A percentile compares a stretch with the other conserved stretches of the same genome.
These are phyloP conservation scores for Lordiphosa clarofinis DNA, from an alignment of 1,140 invertebrate species.

Conservation along the genomic window DNA sequence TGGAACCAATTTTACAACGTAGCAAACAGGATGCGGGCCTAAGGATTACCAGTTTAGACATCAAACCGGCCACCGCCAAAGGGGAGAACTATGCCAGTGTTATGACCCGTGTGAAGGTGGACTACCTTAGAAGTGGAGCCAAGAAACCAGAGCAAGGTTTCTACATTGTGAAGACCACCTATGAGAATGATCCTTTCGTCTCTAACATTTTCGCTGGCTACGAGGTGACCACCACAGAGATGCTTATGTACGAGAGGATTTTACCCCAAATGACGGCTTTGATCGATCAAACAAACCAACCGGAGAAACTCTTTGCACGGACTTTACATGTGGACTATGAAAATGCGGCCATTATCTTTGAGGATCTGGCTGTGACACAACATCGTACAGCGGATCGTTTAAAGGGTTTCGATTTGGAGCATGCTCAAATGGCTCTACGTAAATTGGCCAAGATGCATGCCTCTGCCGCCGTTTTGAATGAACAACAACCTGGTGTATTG, in stretches of 20 bases:
- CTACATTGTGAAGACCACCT: conserved; percentile 70
- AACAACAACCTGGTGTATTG: neutral
- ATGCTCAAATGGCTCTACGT: conserved; percentile 80
- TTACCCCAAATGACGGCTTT: conserved; percentile 52
- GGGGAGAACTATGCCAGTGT: conserved; percentile 78
- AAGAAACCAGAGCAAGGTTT: conserved; percentile 31
- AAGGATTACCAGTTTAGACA: conserved; percentile 32
- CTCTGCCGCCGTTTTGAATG: conserved; percentile 62
- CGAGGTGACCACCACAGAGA: conserved; percentile 58
- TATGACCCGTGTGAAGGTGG: conserved; percentile 62
- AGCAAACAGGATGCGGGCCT: conserved; percentile 51
- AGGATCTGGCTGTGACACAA: conserved; percentile 81
- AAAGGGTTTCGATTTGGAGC: conserved; percentile 80
- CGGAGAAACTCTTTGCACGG: conserved; percentile 65
- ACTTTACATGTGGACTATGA: conserved; percentile 71
- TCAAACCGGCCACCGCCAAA: conserved; percentile 70
- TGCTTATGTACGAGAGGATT: conserved; percentile 73
- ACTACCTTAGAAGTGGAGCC: conserved; percentile 22
- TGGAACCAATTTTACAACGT: conserved; percentile 46
- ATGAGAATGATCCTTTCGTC: conserved; percentile 57
- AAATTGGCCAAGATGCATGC: conserved; percentile 83
- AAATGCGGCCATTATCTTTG: conserved; percentile 79
- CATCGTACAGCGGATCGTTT: conserved; percentile 81
- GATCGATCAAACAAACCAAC: conserved; percentile 35
- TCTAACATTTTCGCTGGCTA: conserved; percentile 55